A percentile compares a stretch with the other conserved stretches of the same genome.
Conservation (phyloP, 2,888 invertebrate genomes). For the Aethes cnicana region DNA sequence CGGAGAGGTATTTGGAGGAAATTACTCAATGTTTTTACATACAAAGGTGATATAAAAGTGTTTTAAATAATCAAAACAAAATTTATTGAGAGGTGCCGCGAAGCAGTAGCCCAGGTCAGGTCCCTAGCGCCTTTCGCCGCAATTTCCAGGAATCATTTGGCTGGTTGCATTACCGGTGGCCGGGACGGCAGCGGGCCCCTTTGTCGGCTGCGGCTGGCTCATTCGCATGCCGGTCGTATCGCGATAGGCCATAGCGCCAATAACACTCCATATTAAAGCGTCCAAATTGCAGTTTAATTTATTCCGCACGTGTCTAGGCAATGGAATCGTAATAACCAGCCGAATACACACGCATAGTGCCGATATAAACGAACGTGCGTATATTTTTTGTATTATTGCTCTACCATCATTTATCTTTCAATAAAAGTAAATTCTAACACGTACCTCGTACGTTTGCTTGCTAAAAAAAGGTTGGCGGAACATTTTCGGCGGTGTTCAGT, state of each 20-base stretch:
- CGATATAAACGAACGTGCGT: constrained; percentile 56
- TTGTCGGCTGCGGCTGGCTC: constrained; percentile 52
- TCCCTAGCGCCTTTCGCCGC: constrained; percentile 23
- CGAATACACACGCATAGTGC: constrained; percentile 74
- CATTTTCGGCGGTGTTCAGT: constrained; percentile 5
- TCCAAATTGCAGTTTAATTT: constrained; percentile 81
- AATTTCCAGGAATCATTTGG: constrained; percentile 45
- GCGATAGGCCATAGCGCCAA: constrained; percentile 71
- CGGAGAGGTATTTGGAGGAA: too few species aligned
- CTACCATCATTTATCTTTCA: too few species aligned
- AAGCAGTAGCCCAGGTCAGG: constrained; percentile 13
- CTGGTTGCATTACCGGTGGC: constrained; percentile 65
- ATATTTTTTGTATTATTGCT: too few species aligned
- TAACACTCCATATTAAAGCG: constrained; percentile 80
- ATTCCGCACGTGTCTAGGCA: constrained; percentile 80
- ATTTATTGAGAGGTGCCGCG: not conserved
- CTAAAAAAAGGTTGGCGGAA: not conserved
- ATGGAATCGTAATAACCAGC: constrained; percentile 77
- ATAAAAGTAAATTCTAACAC: too few species aligned
- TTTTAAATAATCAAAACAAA: too few species aligned
- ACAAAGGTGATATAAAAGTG: too few species aligned
- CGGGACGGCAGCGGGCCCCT: constrained; percentile 51
- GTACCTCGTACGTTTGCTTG: too few species aligned
- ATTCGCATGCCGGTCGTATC: constrained; percentile 77
- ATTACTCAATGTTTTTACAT: too few species aligned